These are phyloP conservation scores for Ferdinandea cuprea DNA, from an alignment of 2,888 invertebrate species.

Conservation along the genomic window DNA sequence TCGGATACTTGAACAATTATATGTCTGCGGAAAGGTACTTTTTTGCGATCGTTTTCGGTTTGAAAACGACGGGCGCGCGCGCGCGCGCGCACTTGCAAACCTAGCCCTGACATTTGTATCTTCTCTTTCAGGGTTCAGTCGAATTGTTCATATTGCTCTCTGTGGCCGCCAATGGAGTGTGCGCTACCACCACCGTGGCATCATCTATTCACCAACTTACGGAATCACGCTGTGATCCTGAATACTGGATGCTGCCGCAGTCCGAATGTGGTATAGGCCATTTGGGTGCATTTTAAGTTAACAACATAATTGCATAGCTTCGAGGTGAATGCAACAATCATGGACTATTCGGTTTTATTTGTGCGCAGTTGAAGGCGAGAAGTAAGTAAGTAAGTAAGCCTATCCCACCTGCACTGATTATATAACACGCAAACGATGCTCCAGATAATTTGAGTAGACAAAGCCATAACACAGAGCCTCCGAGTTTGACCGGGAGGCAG, in stretches of 20 bases:
- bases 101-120: slow-evolving; percentile 65
- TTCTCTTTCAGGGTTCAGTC: slow-evolving; percentile 15
- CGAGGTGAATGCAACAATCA: slow-evolving; percentile 70
- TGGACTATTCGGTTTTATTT: slow-evolving; percentile 34
- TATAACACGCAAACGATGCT: slow-evolving; percentile 70
- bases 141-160: slow-evolving; percentile 60
- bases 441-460: slow-evolving; percentile 53
- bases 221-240: slow-evolving; percentile 70
- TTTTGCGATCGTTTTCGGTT: slow-evolving; percentile 57
- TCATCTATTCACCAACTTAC: slow-evolving; percentile 13
- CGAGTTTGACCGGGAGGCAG: slow-evolving; percentile 9
- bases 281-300: slow-evolving; percentile 68
- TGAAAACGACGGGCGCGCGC: no score
- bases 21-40: slow-evolving; percentile 49
- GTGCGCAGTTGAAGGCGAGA: slow-evolving; percentile 32
- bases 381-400: slow-evolving; percentile 15
- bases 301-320: slow-evolving; percentile 69
- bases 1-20: slow-evolving; percentile 70
- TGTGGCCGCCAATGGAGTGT: not conserved
- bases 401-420: slow-evolving; percentile 62
- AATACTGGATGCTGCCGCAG: slow-evolving; percentile 40
- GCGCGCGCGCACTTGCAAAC: slow-evolving; percentile 34
- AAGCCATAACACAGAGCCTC: not conserved
- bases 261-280: slow-evolving; percentile 68
- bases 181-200: slow-evolving; percentile 13